Base-by-base conservation (phyloP, 2,888 invertebrate species). In the Amphipyra tragopoginis region DNA sequence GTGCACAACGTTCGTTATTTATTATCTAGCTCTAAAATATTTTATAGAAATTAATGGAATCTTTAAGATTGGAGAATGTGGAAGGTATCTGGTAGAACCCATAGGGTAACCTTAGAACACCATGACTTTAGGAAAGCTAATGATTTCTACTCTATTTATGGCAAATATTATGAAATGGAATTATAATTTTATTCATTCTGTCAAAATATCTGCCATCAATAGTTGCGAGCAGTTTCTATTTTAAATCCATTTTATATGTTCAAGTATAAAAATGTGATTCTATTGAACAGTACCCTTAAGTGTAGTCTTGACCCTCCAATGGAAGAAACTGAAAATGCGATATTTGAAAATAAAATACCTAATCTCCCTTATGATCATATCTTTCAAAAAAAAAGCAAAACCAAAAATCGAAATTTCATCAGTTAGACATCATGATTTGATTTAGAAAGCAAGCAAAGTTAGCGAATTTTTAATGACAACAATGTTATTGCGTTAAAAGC, bases 101-200 rank as follows among this genome's bases (percentile, higher is more conserved):
- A 57, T 55, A 71, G 80, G 78, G 78, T 65, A 78, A 80, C 80
- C 77, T 61, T 66, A 56, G 53, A 59, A 78, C 80, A 86, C 86
- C 82, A 83, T 87, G 86, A 81, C 69, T 75, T 77, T 75, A 78
- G 84, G 82, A 81, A 87, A 85, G 87, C 86, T 85, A 80, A 86
- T 89, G 89, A 83, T 65, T 60, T 62, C 52, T 56, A 67, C 60
- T 61, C 81, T 86, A 85, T 77, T 77, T 51, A 79, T 77, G 75
- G 67, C 80, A 82, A 66, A 70, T 67, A 74, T 69, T 70, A 26
- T 9, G 34, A 29, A 29, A 57, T 57, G 47, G 61, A 52, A 56
- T 57, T 59, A 52, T 5, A 29, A 7, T 4, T 9, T 9, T 21
- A 13, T 11, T 44, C 1, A 26, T 39, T 57, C 49, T 1, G 11